phyloP scores from a whole-genome alignment of 53 echinoderm and acorn worm species.

The Glandiceps talaboti region DNA sequence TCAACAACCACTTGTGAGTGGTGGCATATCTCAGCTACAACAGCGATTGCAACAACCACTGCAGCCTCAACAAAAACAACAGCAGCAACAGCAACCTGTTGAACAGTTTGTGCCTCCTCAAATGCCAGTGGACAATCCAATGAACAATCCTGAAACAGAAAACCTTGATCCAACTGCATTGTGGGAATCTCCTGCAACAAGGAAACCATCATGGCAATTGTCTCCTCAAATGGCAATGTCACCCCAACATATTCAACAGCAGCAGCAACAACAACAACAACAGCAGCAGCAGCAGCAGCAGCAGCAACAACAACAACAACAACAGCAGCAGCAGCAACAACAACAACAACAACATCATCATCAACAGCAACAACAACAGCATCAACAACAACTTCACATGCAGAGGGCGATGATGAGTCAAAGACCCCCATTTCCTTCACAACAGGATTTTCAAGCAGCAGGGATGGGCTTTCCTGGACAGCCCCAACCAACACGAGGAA shows the following conservation, averaged over 20 bases:
- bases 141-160: slow-evolving; percentile 83
- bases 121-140: slow-evolving; percentile 63
- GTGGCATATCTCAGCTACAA: slow-evolving; percentile 22
- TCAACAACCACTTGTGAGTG: slow-evolving; percentile 61
- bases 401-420: slow-evolving; percentile 32
- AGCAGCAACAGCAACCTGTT: slow-evolving; percentile 35
- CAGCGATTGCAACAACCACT: slow-evolving; percentile 65
- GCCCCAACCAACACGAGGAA: background rate
- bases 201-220: slow-evolving; percentile 22
- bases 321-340: slow-evolving; percentile 21
- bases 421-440: background rate
- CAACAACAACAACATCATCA: slow-evolving; percentile 24
- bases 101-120: slow-evolving; percentile 52
- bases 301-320: slow-evolving; percentile 11
- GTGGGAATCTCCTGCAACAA: slow-evolving; percentile 78
- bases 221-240: background rate
- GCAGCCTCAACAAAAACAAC: slow-evolving; percentile 60
- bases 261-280: slow-evolving; percentile 22
- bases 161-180: slow-evolving; percentile 93
- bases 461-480: background rate
- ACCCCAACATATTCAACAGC: slow-evolving; percentile 21
- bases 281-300: slow-evolving; percentile 24
- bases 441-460: background rate
- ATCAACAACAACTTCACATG: slow-evolving; percentile 17
- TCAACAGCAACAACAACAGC: slow-evolving; percentile 20